These are phyloP conservation scores for Sebastes umbrosus DNA, from an alignment of 2,797 vertebrate species.

Conservation along the genomic window DNA sequence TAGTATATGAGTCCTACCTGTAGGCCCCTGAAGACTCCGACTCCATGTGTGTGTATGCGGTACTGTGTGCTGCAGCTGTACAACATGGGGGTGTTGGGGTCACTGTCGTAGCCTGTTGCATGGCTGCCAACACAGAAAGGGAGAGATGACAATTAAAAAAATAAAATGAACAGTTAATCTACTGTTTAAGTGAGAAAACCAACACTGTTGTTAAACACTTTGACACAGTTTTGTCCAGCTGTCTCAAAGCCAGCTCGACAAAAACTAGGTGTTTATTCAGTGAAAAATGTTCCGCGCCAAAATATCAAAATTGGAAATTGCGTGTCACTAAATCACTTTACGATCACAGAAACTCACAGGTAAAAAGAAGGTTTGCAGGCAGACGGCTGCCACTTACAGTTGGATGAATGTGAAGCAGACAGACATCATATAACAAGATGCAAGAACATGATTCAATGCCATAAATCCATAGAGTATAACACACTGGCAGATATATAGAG, in stretches of 20 bases:
- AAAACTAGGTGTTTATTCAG: background rate
- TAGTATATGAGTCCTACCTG: constrained; percentile 60
- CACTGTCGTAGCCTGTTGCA: constrained; percentile 90
- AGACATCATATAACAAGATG: background rate
- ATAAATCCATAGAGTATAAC: constrained; percentile 23
- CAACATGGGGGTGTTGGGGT: constrained; percentile 92
- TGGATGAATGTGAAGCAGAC: background rate
- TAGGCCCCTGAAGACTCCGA: constrained; percentile 93
- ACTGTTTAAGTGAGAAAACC: background rate
- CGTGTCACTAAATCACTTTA: background rate
- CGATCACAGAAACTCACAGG: background rate
- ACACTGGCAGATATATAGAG: constrained; percentile 18
- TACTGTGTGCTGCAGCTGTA: constrained; percentile 99
- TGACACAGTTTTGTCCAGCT: background rate
- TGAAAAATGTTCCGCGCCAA: background rate
- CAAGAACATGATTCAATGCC: background rate
- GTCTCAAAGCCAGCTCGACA: background rate
- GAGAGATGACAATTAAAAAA: background rate
- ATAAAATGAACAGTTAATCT: background rate
- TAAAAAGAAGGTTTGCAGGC: background rate
- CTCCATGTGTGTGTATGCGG: constrained; percentile 96
- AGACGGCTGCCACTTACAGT: background rate
- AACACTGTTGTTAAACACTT: background rate
- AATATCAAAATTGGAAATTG: background rate
- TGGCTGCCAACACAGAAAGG: constrained; percentile 83